phyloP scores from a whole-genome alignment of 1,140 invertebrate species.

The Argopecten irradians region DNA sequence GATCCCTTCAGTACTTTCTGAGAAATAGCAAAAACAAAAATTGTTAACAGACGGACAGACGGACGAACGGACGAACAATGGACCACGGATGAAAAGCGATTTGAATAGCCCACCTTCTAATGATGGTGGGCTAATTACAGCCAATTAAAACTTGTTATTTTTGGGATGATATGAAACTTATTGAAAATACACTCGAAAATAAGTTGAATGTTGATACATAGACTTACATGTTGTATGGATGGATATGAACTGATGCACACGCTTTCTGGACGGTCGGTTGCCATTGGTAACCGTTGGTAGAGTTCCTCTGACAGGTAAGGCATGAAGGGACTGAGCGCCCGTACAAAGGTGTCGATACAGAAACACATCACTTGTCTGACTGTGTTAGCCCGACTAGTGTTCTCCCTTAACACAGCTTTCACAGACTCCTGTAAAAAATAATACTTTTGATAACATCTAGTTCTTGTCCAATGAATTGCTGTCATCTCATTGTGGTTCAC shows the following conservation, averaged over 20 bases:
- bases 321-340: constrained; percentile 71
- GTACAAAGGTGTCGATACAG: constrained; percentile 63
- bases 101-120: no score
- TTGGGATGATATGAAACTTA: no score
- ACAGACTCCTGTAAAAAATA: constrained; percentile 81
- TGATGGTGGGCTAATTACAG: no score
- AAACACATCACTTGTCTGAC: constrained; percentile 58
- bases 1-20: no score
- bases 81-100: no score
- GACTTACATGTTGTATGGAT: constrained; percentile 56
- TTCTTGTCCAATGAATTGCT: background rate
- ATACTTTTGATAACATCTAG: no score
- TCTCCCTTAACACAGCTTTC: constrained; percentile 79
- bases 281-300: constrained; percentile 64
- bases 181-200: background rate
- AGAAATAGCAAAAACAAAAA: no score
- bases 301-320: constrained; percentile 74
- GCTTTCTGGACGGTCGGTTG: constrained; percentile 52
- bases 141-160: background rate
- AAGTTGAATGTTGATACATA: background rate
- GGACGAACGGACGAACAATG: no score
- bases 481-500: no score
- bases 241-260: constrained; percentile 68
- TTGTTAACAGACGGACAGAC: no score
- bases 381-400: constrained; percentile 79